Evolutionary conservation across 1,140 invertebrate species (phyloP), one percentile per base, ranked within the genome.

Genomic region (Glomeris maerens): DNA sequence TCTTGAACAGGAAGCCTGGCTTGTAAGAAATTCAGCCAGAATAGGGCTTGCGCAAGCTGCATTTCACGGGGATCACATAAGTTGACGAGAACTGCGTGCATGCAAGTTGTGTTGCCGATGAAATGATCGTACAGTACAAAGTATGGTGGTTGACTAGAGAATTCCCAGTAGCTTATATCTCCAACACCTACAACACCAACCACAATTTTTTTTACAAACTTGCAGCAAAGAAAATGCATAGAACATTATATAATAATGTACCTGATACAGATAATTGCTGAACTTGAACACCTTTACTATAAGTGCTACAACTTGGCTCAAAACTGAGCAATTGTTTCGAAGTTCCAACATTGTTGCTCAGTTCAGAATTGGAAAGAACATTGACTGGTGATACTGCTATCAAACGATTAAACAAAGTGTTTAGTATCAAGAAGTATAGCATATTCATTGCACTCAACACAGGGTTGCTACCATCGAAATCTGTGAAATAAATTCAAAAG

Each of bases 1-100:
- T 79, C 75, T 25, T 75, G 71, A 31, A 76, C 70, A 4, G 70
- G 74, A 54, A 84, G 75, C 52, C 83, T 72, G 38, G 80, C 78
- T 65, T 82, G 75, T 45, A 89, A 70, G 64, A 88, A 87, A 55
- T 78, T 77, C 27, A 89, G 66, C 85, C 85, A 89, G 68, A 84
- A 87, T 52, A 75, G 72, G 22, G 82, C 75, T 63, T 86, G 80
- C 50, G 79, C 76, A 22, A 84, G 64, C 64, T 84, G 81, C 50
- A 80, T 74, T 40, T 78, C 80, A 17, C 77, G 70, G 10, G 81
- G 71, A 60, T 87, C 83, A 56, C 74, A 71, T 23, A 84, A 67
- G 64, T 73, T 82, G 64, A 84, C 83, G n/a, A 84, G 71, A 54
- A 89, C 73, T 4, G 81, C 65, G 59, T 86, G 78, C 36, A 84